Base-by-base conservation (phyloP, 92 coral and sea anemone genomes). In the Porites cylindrica region DNA sequence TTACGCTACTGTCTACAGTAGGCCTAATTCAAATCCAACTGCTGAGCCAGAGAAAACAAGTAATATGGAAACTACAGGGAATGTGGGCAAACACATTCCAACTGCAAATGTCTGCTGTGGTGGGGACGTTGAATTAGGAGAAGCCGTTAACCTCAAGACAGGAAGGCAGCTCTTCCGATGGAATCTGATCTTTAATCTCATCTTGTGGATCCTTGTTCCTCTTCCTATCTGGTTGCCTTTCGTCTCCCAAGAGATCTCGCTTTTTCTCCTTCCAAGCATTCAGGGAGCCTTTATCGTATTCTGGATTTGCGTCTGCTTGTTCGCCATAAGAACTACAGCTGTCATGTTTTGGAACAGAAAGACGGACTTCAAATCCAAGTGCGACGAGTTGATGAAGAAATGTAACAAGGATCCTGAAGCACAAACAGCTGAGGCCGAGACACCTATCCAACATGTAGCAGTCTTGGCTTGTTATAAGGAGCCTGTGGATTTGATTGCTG, bases 401-500 rank as follows among this genome's bases (percentile, higher is more conserved):
- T 0, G 61, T 9, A 10, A 12, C 16, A 56, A 56, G 16, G 61
- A 56, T 14, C 12, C 16, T 8, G 61, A 56, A 56, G 61, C 61
- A 56, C 61, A 10, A 1, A 56, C 13, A 2, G 61, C 11, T 14
- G 16, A 56, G 17, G 24, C 24, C 24, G 3, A 56, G 16, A 2
- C 65, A 29, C 52, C 24, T 7, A 52, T 52, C 7, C 80, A 52
- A 7, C 80, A 76, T 10, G 21, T 76, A 11, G 61, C 47, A 6
- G 80, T 52, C 26, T 51, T 76, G 1, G 60, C 61, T 5, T 76
- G 80, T 14, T 76, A 76, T 64, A 76, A 76, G 32, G 80, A 76
- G 10, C 80, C 80, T 10, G 64, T 76, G 4, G 24, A 51, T 13
- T 21, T 76, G 14, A 47, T 76, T 8, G 80, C 65, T 12, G 47